Conservation (phyloP, 2,888 invertebrate genomes). For the Ormyrus nitidulus region DNA sequence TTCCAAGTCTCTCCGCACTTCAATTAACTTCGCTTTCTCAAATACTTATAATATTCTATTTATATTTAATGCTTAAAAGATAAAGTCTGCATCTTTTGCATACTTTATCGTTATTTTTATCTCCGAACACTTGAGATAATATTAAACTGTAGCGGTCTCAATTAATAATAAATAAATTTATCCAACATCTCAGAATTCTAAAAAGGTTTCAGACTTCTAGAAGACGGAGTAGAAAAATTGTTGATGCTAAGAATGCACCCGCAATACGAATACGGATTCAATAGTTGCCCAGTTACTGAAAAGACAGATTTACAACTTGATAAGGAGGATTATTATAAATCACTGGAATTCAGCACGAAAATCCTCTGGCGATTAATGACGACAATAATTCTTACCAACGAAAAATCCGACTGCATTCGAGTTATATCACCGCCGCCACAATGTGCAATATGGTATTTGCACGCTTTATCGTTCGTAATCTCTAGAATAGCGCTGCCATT, state of each 20-base stretch:
- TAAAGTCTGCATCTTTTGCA: no score
- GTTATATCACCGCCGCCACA: conserved; percentile 50
- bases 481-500: neutral
- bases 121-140: no score
- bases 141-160: no score
- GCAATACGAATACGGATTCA: conserved; percentile 63
- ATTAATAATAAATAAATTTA: no score
- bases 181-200: neutral
- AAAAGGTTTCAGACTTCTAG: conserved; percentile 70
- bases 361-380: conserved; percentile 63
- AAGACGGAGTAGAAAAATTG: conserved; percentile 68
- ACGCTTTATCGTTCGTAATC: neutral
- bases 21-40: no score
- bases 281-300: conserved; percentile 57
- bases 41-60: no score
- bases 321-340: conserved; percentile 58
- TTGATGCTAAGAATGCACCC: conserved; percentile 71
- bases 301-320: conserved; percentile 36
- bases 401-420: conserved; percentile 25
- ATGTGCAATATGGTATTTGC: conserved; percentile 65
- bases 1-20: no score
- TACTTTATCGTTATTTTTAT: no score
- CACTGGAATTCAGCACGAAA: conserved; percentile 60
- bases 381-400: conserved; percentile 58
- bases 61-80: no score